Base-by-base conservation (phyloP, 2,113 vertebrate species). In the Cyanoderma ruficeps region DNA sequence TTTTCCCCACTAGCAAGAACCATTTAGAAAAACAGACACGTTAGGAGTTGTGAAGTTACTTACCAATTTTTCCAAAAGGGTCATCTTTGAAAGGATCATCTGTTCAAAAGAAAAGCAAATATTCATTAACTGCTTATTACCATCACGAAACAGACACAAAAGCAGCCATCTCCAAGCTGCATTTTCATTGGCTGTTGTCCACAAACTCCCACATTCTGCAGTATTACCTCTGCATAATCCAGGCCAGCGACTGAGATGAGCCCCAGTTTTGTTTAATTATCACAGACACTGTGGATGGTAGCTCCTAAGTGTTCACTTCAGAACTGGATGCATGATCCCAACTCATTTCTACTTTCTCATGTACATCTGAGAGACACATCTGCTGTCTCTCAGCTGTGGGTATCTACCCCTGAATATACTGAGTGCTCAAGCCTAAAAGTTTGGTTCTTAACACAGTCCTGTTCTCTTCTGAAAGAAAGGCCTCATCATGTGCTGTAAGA, bases 11-110 rank as follows among this genome's bases (percentile, higher is more conserved):
- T 69, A 57, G 15, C 24, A 77, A 60, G 22, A 93, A 56, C 22
- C 8, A 39, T 35, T 76, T 49, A 63, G 79, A 76, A 83, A 55
- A 84, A 25, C 13, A 68, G 30, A 41, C 4, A 35, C 11, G 30
- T 50, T 25, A 52, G 1, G 15, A 69, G 28, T 53, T 83, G 89
- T 2, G 37, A 61, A 95, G 61, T 84, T 90, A 97, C 97, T 98
- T 74, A 99, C 99, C 99, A 74, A 98, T 98, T 98, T 99, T 99
- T 81, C 99, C 98, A 98, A 99, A 99, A 53, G 98, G 99, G 96
- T 99, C 99, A 94, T 99, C 99, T 94, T 99, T 99, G 96, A 99
- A 99, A 82, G 99, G 99, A 97, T 99, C 99, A 87, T 97, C 99
- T 99, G 90, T 75, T 92, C 31, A 42, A 91, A 75, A 65, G 52